Percentiles rank a stretch among this genome's conserved stretches.
Evolutionary conservation across 2,888 invertebrate species (phyloP).

Genomic region (Lathronympha strigana): DNA sequence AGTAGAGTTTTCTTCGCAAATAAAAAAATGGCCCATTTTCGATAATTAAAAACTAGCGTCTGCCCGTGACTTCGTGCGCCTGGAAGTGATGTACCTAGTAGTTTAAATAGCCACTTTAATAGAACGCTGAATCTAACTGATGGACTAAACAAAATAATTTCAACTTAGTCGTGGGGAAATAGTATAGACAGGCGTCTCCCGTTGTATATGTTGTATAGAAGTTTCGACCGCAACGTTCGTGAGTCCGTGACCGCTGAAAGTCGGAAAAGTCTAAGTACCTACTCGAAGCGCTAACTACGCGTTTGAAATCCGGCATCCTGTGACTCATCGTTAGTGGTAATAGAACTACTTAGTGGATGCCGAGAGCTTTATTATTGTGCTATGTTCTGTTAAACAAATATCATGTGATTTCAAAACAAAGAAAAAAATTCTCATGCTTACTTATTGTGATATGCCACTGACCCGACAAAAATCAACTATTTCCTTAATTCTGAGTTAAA

Average conservation of each 20-base stretch:
- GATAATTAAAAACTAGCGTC: no score
- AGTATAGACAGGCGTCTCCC: no score
- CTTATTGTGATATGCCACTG: not conserved
- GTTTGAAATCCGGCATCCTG: slow-evolving; percentile 1
- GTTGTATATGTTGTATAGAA: slow-evolving; percentile 2
- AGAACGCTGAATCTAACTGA: no score
- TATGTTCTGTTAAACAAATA: not conserved
- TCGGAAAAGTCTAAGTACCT: slow-evolving; percentile 16
- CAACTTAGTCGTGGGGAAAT: no score
- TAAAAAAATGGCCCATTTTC: no score
- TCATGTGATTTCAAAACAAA: not conserved
- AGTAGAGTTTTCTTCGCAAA: no score
- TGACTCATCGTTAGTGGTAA: slow-evolving; percentile 13
- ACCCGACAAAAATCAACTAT: not conserved
- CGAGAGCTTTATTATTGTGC: not conserved
- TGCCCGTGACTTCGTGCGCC: no score
- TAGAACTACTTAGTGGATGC: no score
- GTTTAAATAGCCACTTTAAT: no score
- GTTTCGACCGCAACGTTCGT: slow-evolving; percentile 14
- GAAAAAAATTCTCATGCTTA: not conserved
- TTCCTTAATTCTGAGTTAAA: not conserved
- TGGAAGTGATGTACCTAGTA: no score
- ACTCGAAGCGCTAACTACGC: slow-evolving; percentile 13
- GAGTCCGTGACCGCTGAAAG: not conserved
- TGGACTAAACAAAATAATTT: no score